Evolutionary conservation across 2,797 vertebrate genomes (phyloP).

Genomic region (Pangasius djambal): DNA sequence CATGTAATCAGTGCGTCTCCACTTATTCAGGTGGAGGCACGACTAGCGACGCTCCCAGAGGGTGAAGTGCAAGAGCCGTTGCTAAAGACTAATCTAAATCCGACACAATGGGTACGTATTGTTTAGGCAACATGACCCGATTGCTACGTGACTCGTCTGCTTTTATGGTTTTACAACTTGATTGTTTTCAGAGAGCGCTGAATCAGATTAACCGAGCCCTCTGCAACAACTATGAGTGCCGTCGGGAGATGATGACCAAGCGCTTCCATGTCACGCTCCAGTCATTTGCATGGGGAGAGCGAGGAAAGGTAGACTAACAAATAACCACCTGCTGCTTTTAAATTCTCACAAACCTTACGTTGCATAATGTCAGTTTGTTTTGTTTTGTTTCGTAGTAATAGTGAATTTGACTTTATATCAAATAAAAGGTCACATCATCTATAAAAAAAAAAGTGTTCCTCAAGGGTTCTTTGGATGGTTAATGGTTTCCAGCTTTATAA

Average conservation of each 20-base stretch:
- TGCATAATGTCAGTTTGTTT: not conserved
- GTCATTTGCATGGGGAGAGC: conserved; percentile 88
- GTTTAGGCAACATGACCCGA: not conserved
- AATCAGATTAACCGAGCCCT: conserved; percentile 71
- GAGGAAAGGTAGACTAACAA: conserved; percentile 73
- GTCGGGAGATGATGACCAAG: conserved; percentile 82
- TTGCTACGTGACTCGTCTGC: not conserved
- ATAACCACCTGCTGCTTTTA: not conserved
- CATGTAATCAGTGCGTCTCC: not conserved
- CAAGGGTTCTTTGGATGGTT: not conserved
- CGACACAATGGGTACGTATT: conserved; percentile 76
- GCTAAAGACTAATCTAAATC: conserved; percentile 65
- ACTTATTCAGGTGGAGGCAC: conserved; percentile 68
- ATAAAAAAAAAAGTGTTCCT: not conserved
- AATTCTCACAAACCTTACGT: not conserved
- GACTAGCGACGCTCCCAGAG: conserved; percentile 61
- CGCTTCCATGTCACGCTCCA: conserved; percentile 84
- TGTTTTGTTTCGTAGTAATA: not conserved
- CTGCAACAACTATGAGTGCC: conserved; percentile 76
- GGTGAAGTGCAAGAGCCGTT: conserved; percentile 65
- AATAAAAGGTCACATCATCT: no score
- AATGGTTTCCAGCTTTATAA: not conserved
- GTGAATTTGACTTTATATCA: not conserved
- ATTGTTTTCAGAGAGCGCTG: conserved; percentile 56
- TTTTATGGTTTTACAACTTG: conserved; percentile 18